A percentile compares a stretch with the other conserved stretches of the same genome.
These are phyloP conservation scores for Drosophila subobscura DNA, from an alignment of 1,140 invertebrate species.

Conservation along the genomic window DNA sequence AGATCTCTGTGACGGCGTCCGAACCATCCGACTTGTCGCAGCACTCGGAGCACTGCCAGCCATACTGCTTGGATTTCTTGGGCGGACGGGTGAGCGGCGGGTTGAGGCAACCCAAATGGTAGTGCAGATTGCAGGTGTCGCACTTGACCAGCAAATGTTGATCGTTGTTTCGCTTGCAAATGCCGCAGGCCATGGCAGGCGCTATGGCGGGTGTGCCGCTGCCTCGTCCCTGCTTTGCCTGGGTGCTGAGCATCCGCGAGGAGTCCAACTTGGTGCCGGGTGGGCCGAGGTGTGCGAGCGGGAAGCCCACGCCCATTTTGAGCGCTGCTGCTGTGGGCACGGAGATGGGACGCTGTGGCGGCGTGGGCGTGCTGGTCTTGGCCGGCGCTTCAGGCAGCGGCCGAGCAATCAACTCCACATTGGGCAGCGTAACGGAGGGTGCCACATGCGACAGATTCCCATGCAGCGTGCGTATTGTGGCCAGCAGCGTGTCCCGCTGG, in stretches of 20 bases:
- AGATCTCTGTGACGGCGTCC: slow-evolving; percentile 89
- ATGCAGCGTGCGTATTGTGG: slow-evolving; percentile 42
- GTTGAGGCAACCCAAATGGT: slow-evolving; percentile 96
- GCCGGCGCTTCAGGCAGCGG: slow-evolving; percentile 48
- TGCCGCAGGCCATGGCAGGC: slow-evolving; percentile 86
- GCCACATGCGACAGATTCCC: slow-evolving; percentile 74
- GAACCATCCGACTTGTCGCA: slow-evolving; percentile 93
- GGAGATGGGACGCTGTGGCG: slow-evolving; percentile 84
- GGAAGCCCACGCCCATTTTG: slow-evolving; percentile 93
- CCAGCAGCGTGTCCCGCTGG: slow-evolving; percentile 32
- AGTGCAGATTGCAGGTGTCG: slow-evolving; percentile 96
- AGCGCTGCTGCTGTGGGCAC: slow-evolving; percentile 91
- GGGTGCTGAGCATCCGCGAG: slow-evolving; percentile 85
- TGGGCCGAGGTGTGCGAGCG: slow-evolving; percentile 86
- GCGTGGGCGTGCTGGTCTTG: slow-evolving; percentile 69
- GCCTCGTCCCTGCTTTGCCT: slow-evolving; percentile 46
- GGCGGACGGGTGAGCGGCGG: slow-evolving; percentile 96
- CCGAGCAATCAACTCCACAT: slow-evolving; percentile 84
- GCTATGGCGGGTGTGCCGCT: slow-evolving; percentile 20
- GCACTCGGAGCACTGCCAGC: slow-evolving; percentile 97
- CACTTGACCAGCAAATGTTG: slow-evolving; percentile 96
- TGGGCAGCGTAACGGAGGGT: slow-evolving; percentile 85
- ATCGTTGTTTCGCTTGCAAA: slow-evolving; percentile 91
- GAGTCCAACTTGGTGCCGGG: slow-evolving; percentile 84
- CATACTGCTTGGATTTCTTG: slow-evolving; percentile 96